Evolutionary conservation across 2,888 invertebrate species (phyloP), one percentile per base, ranked within the genome.

Genomic region (Melanotus villosus): DNA sequence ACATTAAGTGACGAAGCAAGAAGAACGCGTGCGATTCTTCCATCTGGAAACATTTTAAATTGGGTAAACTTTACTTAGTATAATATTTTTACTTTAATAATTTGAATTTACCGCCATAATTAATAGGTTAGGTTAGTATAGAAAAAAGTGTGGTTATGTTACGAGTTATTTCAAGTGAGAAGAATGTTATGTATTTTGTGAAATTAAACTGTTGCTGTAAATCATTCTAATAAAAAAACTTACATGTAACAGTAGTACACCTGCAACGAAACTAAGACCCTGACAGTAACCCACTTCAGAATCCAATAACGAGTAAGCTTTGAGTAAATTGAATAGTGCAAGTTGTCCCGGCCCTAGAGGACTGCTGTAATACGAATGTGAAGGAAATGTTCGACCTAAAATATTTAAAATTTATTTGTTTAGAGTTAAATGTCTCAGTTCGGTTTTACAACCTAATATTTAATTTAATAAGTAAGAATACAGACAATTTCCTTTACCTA

Each of bases 221-320:
- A 4, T 5, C 26, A 26, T 5, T 26, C 7, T 26, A 26, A 34
- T 2, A 34, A 34, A 10, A 10, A 41, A n/a, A 88, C 93, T 91
- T 85, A 97, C 97, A 85, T 99, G 98, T 76, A 99, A 86, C 7
- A 99, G 86, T 1, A 99, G 86, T 0, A 98, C 92, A 9, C 97
- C 98, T 70, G 97, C 98, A 1, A 98, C 96, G 81, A 98, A 99
- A 79, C 97, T 97, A 7, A 98, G 88, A 0, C 98, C 98, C 85
- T 99, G 98, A 76, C 98, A 98, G 84, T 98, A 98, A 0, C 97
- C 98, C 0, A 99, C 94, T 80, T 98, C 96, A 0, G 93, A 93
- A 84, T 99, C 98, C 34, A 98, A 85, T 21, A 98, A 87, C 0
- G 98, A 98, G 83, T 98, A 98, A 0, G 98, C 98, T 84, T 99